phyloP scores from a whole-genome alignment of 2,797 vertebrate genomes.

The Xenentodon cancila region DNA sequence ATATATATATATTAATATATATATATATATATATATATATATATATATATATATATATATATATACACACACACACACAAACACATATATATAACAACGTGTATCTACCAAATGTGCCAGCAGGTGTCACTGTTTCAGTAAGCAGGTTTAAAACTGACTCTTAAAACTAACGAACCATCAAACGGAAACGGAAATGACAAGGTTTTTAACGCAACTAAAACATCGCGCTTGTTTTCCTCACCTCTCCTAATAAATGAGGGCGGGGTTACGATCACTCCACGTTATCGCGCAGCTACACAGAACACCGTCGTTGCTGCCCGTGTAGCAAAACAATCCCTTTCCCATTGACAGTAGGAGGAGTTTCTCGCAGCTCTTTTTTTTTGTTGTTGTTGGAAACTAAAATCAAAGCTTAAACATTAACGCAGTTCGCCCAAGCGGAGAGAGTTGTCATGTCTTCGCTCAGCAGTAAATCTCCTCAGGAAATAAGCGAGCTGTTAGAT shows the following conservation, averaged over 20 bases:
- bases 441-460: constrained; percentile 69
- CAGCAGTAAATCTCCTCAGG: constrained; percentile 60
- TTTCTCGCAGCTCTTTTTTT: not conserved
- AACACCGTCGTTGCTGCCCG: not conserved
- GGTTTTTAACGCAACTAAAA: not conserved
- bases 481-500: constrained; percentile 75
- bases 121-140: constrained; percentile 21
- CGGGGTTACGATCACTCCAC: constrained; percentile 4
- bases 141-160: not conserved
- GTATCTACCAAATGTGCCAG: not conserved
- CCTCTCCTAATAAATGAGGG: constrained; percentile 1
- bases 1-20: too few relatives aligned
- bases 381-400: constrained; percentile 15
- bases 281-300: rapidly evolving
- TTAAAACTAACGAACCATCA: constrained; percentile 6
- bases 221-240: not conserved
- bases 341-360: constrained; percentile 21
- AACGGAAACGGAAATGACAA: constrained; percentile 38
- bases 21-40: too few relatives aligned
- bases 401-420: not conserved
- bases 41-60: too few relatives aligned
- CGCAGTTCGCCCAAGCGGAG: too few relatives aligned
- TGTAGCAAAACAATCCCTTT: constrained; percentile 13
- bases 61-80: too few relatives aligned
- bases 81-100: too few relatives aligned